Percentiles rank a stretch among this genome's conserved stretches.
Conservation (phyloP, 2,888 invertebrate species). For the Epinotia demarniana region DNA sequence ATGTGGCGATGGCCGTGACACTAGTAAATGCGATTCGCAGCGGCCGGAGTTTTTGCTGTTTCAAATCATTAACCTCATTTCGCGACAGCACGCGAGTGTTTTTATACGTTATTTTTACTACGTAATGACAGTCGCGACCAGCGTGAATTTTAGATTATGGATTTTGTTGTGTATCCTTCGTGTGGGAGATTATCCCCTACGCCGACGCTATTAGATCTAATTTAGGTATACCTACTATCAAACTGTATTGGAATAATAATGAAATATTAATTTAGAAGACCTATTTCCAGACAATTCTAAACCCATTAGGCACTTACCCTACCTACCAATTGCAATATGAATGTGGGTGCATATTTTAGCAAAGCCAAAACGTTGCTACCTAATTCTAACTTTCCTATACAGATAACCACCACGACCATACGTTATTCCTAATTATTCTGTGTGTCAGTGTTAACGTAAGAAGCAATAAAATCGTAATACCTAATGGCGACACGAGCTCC, state of each 20-base stretch:
- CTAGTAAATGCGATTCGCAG: conserved; percentile 37
- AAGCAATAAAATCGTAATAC: not conserved
- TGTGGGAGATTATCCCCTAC: conserved; percentile 27
- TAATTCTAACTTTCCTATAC: no score
- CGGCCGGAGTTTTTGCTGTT: conserved; percentile 58
- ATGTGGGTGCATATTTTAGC: no score
- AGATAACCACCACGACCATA: no score
- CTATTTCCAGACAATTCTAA: no score
- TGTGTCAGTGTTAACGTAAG: not conserved
- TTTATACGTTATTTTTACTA: conserved; percentile 37
- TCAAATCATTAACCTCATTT: conserved; percentile 62
- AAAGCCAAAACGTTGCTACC: no score
- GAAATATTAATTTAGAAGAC: no score
- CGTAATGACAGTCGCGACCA: conserved; percentile 27
- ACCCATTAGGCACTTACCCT: no score
- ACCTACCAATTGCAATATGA: no score
- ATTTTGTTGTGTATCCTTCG: conserved; percentile 15
- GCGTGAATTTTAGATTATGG: conserved; percentile 23
- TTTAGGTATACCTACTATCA: not conserved
- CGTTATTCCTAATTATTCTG: not conserved
- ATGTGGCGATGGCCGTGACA: conserved; percentile 38
- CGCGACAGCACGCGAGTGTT: conserved; percentile 51
- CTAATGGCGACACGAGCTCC: not conserved
- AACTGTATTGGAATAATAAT: no score
- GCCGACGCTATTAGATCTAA: conserved; percentile 4